phyloP scores from a whole-genome alignment of 1,140 invertebrate species.

The Leptinotarsa defecta region DNA sequence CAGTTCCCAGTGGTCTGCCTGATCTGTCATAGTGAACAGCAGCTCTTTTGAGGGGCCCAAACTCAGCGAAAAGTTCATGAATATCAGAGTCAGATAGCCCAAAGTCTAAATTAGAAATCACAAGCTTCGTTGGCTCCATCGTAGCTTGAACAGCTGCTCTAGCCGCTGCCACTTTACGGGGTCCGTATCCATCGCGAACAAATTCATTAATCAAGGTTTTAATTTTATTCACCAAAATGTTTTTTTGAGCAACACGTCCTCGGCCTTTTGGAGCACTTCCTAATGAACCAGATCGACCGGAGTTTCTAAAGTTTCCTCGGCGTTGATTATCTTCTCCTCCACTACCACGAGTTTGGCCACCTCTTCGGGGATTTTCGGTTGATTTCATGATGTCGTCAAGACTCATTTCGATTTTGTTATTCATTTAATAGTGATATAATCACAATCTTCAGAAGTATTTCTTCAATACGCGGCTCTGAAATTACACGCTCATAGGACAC shows the following conservation, averaged over 20 bases:
- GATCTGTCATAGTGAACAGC: too few relatives aligned
- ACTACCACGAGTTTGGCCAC: constrained; percentile 58
- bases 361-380: constrained; percentile 58
- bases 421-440: constrained; percentile 63
- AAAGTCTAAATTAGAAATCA: constrained; percentile 82
- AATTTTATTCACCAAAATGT: constrained; percentile 67
- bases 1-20: too few relatives aligned
- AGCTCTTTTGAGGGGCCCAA: too few relatives aligned
- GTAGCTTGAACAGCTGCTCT: constrained; percentile 58
- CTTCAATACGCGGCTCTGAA: too few relatives aligned
- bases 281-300: constrained; percentile 57
- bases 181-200: constrained; percentile 75
- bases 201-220: constrained; percentile 36
- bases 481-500: too few relatives aligned
- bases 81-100: too few relatives aligned
- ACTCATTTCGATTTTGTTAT: constrained; percentile 94
- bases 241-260: constrained; percentile 68
- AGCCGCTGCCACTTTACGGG: constrained; percentile 64
- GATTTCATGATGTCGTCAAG: constrained; percentile 94
- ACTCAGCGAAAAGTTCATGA: constrained; percentile 56
- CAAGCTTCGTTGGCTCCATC: constrained; percentile 78
- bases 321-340: constrained; percentile 50
- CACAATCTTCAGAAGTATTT: too few relatives aligned
- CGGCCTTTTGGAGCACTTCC: constrained; percentile 65
- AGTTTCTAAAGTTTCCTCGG: constrained; percentile 59